These are phyloP conservation scores for Drosophila guanche DNA, from an alignment of 1,140 invertebrate genomes.

Conservation along the genomic window DNA sequence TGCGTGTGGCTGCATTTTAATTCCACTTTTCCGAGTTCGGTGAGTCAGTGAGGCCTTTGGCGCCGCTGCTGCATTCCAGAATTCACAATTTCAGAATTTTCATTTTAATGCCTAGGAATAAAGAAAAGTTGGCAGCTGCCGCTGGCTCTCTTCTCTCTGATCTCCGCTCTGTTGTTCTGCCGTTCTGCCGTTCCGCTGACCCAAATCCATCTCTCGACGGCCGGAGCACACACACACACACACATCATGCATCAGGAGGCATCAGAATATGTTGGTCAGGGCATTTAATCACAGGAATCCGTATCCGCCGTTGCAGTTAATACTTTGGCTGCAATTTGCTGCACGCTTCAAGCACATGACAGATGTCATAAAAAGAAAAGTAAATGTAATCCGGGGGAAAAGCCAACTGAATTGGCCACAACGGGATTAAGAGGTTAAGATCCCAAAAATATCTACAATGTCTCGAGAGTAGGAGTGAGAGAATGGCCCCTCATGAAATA, in stretches of 20 bases:
- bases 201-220: slow-evolving; percentile 55
- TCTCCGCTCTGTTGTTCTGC: slow-evolving; percentile 2
- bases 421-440: slow-evolving; percentile 42
- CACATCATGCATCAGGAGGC: too few relatives aligned
- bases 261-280: slow-evolving; percentile 53
- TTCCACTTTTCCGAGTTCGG: slow-evolving; percentile 31
- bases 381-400: not conserved
- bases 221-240: slow-evolving; percentile 26
- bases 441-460: slow-evolving; percentile 11
- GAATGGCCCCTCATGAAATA: slow-evolving; percentile 23
- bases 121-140: slow-evolving; percentile 53
- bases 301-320: slow-evolving; percentile 45
- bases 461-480: not conserved
- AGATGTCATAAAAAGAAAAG: slow-evolving; percentile 33
- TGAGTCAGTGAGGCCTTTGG: slow-evolving; percentile 15
- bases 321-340: slow-evolving; percentile 16
- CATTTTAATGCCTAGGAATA: slow-evolving; percentile 49
- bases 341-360: slow-evolving; percentile 31
- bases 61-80: slow-evolving; percentile 39
- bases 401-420: slow-evolving; percentile 4
- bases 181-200: slow-evolving; percentile 46
- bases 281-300: slow-evolving; percentile 53
- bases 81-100: slow-evolving; percentile 39
- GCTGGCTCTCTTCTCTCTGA: not conserved
- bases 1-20: slow-evolving; percentile 53